A percentile compares a stretch with the other conserved stretches of the same genome.
Evolutionary conservation across 2,113 vertebrate genomes (phyloP).

Genomic region (Brienomyrus brachyistius): DNA sequence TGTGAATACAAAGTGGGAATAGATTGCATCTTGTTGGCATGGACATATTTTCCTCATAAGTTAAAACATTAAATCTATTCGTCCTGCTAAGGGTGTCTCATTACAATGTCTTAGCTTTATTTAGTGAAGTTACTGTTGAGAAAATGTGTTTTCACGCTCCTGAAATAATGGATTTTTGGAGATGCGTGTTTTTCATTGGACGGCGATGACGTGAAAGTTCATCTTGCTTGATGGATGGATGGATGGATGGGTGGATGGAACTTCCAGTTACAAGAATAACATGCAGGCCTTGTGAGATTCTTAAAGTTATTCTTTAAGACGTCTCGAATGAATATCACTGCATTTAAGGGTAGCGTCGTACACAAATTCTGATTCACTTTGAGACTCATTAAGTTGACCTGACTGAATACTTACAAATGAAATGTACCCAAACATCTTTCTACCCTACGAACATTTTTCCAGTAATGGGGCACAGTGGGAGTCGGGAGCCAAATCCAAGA

Average conservation of each 20-base stretch:
- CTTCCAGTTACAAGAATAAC: background rate
- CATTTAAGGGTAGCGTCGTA: background rate
- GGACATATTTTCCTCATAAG: background rate
- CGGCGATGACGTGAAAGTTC: background rate
- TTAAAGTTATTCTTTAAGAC: background rate
- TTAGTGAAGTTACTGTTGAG: background rate
- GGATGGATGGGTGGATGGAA: background rate
- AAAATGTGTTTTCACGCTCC: background rate
- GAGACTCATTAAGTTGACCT: background rate
- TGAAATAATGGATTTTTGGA: background rate
- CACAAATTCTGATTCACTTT: background rate
- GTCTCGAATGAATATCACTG: background rate
- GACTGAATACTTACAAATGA: background rate
- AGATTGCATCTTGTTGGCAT: background rate
- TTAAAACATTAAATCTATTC: background rate
- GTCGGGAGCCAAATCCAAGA: background rate
- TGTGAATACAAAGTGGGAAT: background rate
- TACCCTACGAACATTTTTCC: background rate
- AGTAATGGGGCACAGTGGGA: background rate
- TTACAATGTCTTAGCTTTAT: background rate
- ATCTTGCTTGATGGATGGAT: background rate
- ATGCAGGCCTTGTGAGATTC: background rate
- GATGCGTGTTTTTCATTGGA: background rate
- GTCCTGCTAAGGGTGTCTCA: background rate
- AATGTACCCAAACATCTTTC: background rate